Evolutionary conservation across 92 coral and sea anemone genomes (phyloP).

Genomic region (Phenganax subtilis): DNA sequence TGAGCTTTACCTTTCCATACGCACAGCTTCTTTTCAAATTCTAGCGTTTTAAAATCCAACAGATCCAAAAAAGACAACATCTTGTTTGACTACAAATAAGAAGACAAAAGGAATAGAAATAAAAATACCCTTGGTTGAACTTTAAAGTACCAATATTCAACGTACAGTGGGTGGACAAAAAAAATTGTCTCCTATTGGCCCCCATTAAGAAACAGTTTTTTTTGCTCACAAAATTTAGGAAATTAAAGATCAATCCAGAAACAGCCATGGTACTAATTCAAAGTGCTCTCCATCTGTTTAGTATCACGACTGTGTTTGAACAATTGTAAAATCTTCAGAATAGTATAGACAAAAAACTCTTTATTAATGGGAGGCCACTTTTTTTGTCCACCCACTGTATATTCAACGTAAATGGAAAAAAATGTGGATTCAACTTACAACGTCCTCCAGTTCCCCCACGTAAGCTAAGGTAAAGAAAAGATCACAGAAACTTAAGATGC

Average conservation of each 20-base stretch:
- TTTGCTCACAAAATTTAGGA: too few relatives aligned
- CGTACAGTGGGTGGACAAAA: too few relatives aligned
- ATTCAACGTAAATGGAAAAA: neutral
- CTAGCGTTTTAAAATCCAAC: slow-evolving; percentile 62
- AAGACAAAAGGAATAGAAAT: neutral
- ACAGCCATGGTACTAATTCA: too few relatives aligned
- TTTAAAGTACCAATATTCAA: too few relatives aligned
- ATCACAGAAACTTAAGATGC: slow-evolving; percentile 69
- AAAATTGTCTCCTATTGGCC: too few relatives aligned
- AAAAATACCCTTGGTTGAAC: too few relatives aligned
- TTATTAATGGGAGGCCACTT: neutral
- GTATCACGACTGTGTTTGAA: too few relatives aligned
- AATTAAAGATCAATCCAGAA: too few relatives aligned
- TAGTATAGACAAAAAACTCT: neutral
- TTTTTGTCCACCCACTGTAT: neutral
- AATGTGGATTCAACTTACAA: slow-evolving; percentile 51
- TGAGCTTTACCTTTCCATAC: slow-evolving; percentile 65
- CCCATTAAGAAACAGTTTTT: too few relatives aligned
- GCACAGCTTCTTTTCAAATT: slow-evolving; percentile 55
- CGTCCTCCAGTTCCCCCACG: slow-evolving; percentile 93
- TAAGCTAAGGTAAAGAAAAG: slow-evolving; percentile 82
- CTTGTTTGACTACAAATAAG: slow-evolving; percentile 65
- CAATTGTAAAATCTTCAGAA: too few relatives aligned
- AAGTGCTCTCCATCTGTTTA: too few relatives aligned
- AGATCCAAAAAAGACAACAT: slow-evolving; percentile 90